phyloP scores from a whole-genome alignment of 2,888 invertebrate genomes.

The Malthinus seriepunctatus region DNA sequence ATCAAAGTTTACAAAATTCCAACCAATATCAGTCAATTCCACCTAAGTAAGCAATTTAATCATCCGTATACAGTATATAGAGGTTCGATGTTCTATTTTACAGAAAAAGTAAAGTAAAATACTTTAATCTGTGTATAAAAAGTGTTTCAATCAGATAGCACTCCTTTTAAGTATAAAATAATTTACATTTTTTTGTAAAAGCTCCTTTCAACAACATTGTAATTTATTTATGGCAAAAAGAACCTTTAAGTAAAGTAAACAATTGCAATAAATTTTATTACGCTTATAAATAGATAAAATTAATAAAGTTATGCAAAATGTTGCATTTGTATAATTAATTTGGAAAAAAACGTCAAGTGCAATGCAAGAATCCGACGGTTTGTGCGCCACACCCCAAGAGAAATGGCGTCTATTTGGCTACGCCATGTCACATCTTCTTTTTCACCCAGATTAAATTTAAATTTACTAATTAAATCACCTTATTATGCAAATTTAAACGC shows the following conservation, averaged over 20 bases:
- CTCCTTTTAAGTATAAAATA: conserved; percentile 14
- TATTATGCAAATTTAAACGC: too few relatives aligned
- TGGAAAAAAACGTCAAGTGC: too few relatives aligned
- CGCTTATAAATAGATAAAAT: neutral
- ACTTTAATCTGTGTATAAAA: conserved; percentile 40
- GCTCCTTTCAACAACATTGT: too few relatives aligned
- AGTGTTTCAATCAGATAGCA: conserved; percentile 38
- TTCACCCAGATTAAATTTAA: conserved; percentile 19
- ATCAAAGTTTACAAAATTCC: conserved; percentile 26
- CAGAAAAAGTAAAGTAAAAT: conserved; percentile 37
- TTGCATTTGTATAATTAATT: too few relatives aligned
- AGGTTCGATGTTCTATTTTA: conserved; percentile 35
- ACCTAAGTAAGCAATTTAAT: conserved; percentile 42
- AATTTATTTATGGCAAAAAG: too few relatives aligned
- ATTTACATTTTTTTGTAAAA: too few relatives aligned
- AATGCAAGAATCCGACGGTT: conserved; percentile 27
- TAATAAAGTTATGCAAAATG: too few relatives aligned
- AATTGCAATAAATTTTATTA: neutral
- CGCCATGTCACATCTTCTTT: conserved; percentile 33
- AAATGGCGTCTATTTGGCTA: conserved; percentile 35
- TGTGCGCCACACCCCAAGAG: conserved; percentile 33
- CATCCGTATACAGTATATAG: too few relatives aligned
- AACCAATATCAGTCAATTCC: conserved; percentile 22
- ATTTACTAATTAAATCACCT: too few relatives aligned
- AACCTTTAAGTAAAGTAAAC: too few relatives aligned